Evolutionary conservation across 2,797 vertebrate species (phyloP), one percentile per base, ranked within the genome.

Genomic region (Corythornis leucogaster): DNA sequence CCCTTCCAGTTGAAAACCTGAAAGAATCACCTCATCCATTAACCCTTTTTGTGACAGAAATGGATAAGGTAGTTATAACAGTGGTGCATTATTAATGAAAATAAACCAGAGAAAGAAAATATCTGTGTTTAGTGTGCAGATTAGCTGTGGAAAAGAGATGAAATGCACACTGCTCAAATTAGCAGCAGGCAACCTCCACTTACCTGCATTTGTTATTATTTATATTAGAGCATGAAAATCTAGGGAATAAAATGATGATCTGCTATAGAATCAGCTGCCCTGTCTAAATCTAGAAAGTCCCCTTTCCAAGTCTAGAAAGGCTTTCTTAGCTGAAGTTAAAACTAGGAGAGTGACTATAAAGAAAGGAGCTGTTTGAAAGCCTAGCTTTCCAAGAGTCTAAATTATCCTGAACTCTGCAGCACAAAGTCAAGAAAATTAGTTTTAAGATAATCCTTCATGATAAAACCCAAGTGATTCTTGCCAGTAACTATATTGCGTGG

Each of bases 381-480:
- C 43, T 64, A 54, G 73, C 74, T 82, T 80, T 85, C 42, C 22
- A 85, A 51, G 33, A 25, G 22, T 67, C 53, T 80, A 38, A 61
- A 33, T 77, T 80, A 80, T 22, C 57, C 20, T 70, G 57, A 81
- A 59, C 30, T 53, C 30, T 68, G 25, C 31, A 90, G 57, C 58
- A 86, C 8, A 42, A 54, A 73, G 26, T 33, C 73, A 45, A 82
- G 67, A 80, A 92, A 85, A 85, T 42, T 75, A 50, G 43, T 83
- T 94, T 92, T 33, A 66, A 95, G 90, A 87, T 51, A 80, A 54
- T 28, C 6, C 24, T 80, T 69, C 55, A 73, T 51, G 48, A 80
- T 46, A 38, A 87, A 92, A 92, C 82, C 67, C 48, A 59, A 51
- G 90, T 66, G 53, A 82, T 82, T 73, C 68, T 69, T 74, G 64